Evolutionary conservation across 1,140 invertebrate genomes (phyloP).

Genomic region (Sinella curviseta): DNA sequence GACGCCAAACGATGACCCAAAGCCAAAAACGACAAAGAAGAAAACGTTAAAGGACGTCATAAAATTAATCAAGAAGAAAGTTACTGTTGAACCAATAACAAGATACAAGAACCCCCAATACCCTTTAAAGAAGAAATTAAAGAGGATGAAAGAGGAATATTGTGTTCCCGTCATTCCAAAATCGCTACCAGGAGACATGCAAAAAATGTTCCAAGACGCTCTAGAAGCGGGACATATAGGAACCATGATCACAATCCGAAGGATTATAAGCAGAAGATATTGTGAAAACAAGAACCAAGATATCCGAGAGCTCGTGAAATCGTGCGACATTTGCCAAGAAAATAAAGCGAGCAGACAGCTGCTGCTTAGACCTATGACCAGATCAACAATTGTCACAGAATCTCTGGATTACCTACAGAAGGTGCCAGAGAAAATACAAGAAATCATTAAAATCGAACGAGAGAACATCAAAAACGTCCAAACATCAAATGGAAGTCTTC

Average conservation of each 20-base stretch:
- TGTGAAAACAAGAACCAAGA: constrained; percentile 37
- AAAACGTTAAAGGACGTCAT: neutral
- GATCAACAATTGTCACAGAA: neutral
- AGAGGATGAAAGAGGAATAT: neutral
- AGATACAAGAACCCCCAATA: neutral
- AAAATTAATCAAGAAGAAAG: neutral
- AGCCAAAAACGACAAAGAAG: neutral
- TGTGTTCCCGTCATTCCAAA: constrained; percentile 4
- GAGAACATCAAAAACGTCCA: neutral
- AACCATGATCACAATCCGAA: constrained; percentile 5
- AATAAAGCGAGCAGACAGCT: neutral
- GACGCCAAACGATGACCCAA: neutral
- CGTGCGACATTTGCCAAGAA: constrained; percentile 28
- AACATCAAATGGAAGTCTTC: neutral
- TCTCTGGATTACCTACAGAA: neutral
- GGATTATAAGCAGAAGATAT: constrained; percentile 26
- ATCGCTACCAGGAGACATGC: neutral
- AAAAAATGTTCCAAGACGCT: constrained; percentile 36
- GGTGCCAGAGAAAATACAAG: neutral
- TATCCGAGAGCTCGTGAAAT: constrained; percentile 21
- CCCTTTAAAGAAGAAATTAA: neutral
- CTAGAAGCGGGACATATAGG: constrained; percentile 28
- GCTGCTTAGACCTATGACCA: neutral
- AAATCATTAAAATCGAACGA: neutral
- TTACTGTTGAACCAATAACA: neutral